Conservation (phyloP, 2,113 vertebrate genomes). For the Erinaceus europaeus region DNA sequence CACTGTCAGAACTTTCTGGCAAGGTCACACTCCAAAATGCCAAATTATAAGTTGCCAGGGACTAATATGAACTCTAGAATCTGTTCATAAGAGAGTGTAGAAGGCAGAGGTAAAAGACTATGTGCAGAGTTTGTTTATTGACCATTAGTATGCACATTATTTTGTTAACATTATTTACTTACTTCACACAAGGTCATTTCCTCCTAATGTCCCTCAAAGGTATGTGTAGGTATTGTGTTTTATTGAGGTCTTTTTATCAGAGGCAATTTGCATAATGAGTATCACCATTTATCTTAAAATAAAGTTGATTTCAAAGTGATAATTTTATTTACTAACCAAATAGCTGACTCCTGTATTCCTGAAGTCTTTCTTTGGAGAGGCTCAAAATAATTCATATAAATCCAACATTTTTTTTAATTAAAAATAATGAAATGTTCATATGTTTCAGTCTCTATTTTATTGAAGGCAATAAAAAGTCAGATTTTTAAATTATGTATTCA, state of each 20-base stretch:
- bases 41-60: background rate
- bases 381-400: background rate
- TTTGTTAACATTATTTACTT: constrained; percentile 24
- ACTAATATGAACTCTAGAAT: background rate
- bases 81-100: background rate
- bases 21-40: background rate
- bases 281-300: constrained; percentile 5
- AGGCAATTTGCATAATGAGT: constrained; percentile 17
- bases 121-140: background rate
- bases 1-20: background rate
- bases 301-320: constrained; percentile 9
- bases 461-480: background rate
- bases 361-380: background rate
- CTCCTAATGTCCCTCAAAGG: background rate
- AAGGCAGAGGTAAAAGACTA: background rate
- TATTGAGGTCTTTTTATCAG: background rate
- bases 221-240: background rate
- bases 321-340: background rate
- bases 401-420: background rate
- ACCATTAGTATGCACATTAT: background rate
- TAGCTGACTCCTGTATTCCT: background rate
- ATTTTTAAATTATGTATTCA: background rate
- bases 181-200: constrained; percentile 30
- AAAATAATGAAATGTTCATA: background rate
- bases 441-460: background rate